Evolutionary conservation across 2,888 invertebrate genomes (phyloP).

Genomic region (Drosophila cognata): DNA sequence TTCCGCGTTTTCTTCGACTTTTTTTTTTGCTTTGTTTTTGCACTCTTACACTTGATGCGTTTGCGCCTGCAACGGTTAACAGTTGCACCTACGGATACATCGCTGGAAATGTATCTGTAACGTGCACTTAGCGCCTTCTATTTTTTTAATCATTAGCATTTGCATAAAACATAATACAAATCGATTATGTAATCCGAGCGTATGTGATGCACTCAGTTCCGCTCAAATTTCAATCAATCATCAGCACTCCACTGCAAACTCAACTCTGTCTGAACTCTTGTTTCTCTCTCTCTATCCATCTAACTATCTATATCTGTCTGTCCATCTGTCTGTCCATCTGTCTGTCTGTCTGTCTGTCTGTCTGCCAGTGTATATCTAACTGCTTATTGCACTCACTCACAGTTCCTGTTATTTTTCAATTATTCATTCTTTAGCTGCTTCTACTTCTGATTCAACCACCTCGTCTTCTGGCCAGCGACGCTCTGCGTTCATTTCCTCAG

Average conservation of each 20-base stretch:
- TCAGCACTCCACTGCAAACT: constrained; percentile 27
- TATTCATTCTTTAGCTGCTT: constrained; percentile 50
- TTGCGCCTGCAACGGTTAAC: constrained; percentile 68
- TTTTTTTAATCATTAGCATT: constrained; percentile 66
- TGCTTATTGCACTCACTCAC: constrained; percentile 52
- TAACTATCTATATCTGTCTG: not conserved
- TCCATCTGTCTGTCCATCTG: not conserved
- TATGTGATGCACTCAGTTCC: constrained; percentile 50
- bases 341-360: constrained; percentile 9
- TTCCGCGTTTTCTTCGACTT: constrained; percentile 29
- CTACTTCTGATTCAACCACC: not conserved
- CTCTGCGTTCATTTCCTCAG: constrained; percentile 54
- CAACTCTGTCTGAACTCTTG: constrained; percentile 43
- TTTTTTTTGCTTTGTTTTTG: constrained; percentile 8
- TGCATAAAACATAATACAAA: constrained; percentile 63
- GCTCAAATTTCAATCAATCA: constrained; percentile 39
- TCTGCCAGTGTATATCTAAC: constrained; percentile 5
- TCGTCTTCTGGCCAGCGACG: constrained; percentile 15
- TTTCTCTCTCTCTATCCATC: constrained; percentile 14
- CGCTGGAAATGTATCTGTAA: constrained; percentile 68
- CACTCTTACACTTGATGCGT: constrained; percentile 46
- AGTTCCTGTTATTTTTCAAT: constrained; percentile 75
- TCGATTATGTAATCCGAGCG: constrained; percentile 63
- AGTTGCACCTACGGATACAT: constrained; percentile 74
- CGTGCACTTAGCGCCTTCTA: constrained; percentile 58